phyloP scores from a whole-genome alignment of 2,797 vertebrate genomes.

The Emys orbicularis region DNA sequence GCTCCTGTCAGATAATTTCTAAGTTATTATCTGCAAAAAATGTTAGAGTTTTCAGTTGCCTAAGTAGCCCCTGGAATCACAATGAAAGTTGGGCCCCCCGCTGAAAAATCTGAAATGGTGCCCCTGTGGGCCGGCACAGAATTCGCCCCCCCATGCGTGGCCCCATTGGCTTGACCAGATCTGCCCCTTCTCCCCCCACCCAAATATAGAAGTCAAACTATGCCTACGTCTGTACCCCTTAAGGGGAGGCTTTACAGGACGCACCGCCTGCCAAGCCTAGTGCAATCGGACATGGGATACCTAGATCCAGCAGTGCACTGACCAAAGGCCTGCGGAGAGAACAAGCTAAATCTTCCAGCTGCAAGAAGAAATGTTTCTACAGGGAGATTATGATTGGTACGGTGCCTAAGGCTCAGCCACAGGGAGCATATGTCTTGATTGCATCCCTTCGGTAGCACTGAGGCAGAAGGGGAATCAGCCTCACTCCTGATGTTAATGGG shows the following conservation, averaged over 20 bases:
- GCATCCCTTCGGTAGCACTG: background rate
- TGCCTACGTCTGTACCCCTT: background rate
- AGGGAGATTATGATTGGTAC: background rate
- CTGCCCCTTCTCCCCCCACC: too few species aligned
- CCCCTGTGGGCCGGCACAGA: too few species aligned
- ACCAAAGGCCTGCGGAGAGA: background rate
- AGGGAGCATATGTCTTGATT: background rate
- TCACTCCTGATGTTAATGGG: background rate
- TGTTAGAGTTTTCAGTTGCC: too few species aligned
- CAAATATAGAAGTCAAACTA: too few species aligned
- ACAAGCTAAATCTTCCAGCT: background rate
- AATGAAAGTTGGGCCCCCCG: too few species aligned
- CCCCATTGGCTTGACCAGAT: too few species aligned
- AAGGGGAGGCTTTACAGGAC: background rate
- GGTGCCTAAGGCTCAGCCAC: background rate
- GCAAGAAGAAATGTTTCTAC: background rate
- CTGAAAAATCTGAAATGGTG: too few species aligned
- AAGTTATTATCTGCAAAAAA: too few species aligned
- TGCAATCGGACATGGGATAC: background rate
- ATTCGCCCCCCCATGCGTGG: too few species aligned
- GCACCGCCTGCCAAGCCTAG: background rate
- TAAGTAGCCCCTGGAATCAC: too few species aligned
- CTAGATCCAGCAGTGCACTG: background rate
- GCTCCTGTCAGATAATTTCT: too few species aligned
- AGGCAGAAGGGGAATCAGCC: background rate